phyloP scores from a whole-genome alignment of 2,888 invertebrate genomes.

The Eupithecia inturbata region DNA sequence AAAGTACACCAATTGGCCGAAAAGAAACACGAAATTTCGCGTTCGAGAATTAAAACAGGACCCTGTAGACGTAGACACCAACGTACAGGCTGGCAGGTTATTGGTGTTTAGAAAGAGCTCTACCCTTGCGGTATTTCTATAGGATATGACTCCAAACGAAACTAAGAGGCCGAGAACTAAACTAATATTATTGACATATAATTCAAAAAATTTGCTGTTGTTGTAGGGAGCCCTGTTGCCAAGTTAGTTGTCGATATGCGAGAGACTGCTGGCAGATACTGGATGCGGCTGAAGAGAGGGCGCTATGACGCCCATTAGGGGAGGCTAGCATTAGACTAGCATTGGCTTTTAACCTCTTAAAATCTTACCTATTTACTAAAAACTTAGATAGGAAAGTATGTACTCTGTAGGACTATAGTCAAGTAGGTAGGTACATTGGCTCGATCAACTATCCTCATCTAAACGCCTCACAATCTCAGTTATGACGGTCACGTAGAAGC shows the following conservation, averaged over 20 bases:
- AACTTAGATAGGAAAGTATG: neutral
- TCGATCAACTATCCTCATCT: conserved; percentile 26
- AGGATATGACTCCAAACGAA: neutral
- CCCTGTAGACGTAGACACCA: neutral
- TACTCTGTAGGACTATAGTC: neutral
- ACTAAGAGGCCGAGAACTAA: neutral
- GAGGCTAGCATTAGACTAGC: neutral
- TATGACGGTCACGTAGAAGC: conserved; percentile 64
- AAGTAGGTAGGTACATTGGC: neutral
- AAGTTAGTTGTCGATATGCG: neutral
- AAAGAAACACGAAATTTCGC: no score
- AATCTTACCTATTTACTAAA: neutral
- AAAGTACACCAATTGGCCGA: no score
- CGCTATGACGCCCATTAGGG: neutral
- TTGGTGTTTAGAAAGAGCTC: neutral
- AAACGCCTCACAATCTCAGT: conserved; percentile 55
- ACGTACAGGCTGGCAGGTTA: no score
- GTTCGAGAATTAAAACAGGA: no score
- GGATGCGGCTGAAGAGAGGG: neutral
- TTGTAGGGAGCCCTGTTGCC: neutral
- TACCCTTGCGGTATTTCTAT: neutral
- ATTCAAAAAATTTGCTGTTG: neutral
- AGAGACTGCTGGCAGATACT: no score
- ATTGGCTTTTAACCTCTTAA: neutral
- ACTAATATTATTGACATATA: neutral